Evolutionary conservation across 2,888 invertebrate genomes (phyloP).

Genomic region (Dicranocentrus wangi): DNA sequence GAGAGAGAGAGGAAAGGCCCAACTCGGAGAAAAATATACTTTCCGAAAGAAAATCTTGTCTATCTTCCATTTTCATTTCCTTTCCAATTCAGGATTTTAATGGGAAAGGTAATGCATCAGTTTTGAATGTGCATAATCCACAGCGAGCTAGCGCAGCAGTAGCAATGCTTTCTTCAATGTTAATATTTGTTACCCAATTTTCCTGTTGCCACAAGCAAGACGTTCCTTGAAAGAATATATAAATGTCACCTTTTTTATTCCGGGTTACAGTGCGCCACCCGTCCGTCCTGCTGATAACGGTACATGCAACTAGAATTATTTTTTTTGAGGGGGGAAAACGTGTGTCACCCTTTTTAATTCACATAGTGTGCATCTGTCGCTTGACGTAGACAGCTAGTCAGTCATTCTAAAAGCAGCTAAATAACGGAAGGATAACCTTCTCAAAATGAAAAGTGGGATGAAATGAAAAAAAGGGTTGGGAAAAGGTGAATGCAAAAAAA

Average conservation of each 20-base stretch:
- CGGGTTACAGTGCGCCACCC: too few species aligned
- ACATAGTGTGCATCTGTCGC: constrained; percentile 2
- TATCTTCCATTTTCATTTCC: constrained; percentile 41
- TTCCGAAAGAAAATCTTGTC: background rate
- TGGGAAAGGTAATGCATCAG: constrained; percentile 41
- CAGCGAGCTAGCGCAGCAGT: background rate
- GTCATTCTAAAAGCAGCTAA: constrained; percentile 13
- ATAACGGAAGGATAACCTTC: background rate
- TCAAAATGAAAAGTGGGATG: background rate
- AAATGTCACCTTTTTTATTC: too few species aligned
- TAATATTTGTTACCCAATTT: constrained; percentile 22
- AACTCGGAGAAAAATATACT: background rate
- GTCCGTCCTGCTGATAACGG: too few species aligned
- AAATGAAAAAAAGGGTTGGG: constrained; percentile 6
- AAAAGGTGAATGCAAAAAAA: background rate
- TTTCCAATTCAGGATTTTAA: constrained; percentile 32
- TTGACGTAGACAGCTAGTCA: background rate
- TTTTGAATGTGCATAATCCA: constrained; percentile 26
- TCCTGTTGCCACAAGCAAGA: background rate
- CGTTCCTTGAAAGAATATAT: too few species aligned
- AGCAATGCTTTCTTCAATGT: background rate
- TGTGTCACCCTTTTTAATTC: constrained; percentile 18
- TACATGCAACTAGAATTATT: too few species aligned
- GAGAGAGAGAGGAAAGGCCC: too few species aligned
- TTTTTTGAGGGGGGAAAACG: too few species aligned